phyloP scores from a whole-genome alignment of 2,113 vertebrate genomes.

The Silurus glanis region DNA sequence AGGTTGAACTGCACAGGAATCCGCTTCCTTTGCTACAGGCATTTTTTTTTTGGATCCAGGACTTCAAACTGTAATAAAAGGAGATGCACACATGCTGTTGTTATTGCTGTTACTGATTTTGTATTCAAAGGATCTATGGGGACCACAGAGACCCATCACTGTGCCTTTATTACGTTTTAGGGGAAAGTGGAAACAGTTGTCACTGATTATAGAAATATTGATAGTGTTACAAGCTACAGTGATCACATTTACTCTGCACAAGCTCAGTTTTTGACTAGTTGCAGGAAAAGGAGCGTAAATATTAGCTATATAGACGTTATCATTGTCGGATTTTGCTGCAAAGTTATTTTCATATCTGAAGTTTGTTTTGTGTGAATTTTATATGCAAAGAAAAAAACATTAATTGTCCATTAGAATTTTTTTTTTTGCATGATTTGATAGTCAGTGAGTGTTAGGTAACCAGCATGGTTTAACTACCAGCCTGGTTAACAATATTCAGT shows the following conservation, averaged over 20 bases:
- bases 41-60: constrained; percentile 76
- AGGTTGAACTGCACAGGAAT: constrained; percentile 71
- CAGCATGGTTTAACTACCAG: neutral
- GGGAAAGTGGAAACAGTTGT: neutral
- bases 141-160: neutral
- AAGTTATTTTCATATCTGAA: neutral
- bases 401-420: neutral
- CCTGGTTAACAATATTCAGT: neutral
- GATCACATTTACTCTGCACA: neutral
- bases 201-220: neutral
- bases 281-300: neutral
- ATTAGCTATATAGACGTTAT: neutral
- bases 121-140: neutral
- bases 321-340: neutral
- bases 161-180: neutral
- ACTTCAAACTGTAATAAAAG: constrained; percentile 94
- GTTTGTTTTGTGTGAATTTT: neutral
- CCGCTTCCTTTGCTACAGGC: constrained; percentile 67
- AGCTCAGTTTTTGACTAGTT: neutral
- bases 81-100: constrained; percentile 78
- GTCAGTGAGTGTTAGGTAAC: neutral
- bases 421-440: neutral
- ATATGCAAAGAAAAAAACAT: neutral
- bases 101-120: constrained; percentile 37
- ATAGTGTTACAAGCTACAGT: neutral